Base-by-base conservation (phyloP, 2,888 invertebrate species). In the Nomada goodeniana region DNA sequence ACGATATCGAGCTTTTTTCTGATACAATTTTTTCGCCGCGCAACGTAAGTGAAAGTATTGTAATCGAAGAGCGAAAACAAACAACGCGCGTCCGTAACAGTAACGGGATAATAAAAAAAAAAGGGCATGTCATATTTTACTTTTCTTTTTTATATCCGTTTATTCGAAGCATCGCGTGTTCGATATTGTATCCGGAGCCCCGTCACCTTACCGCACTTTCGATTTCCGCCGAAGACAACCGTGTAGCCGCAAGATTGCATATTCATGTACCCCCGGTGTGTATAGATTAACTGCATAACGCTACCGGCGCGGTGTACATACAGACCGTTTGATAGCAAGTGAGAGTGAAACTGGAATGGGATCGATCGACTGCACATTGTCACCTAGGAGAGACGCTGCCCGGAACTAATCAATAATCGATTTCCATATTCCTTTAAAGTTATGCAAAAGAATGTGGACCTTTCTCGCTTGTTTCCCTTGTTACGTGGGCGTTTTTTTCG, bases 331-430 rank as follows among this genome's bases (percentile, higher is more conserved):
- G 80, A 86, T 80, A 78, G 81, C 74, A 65, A 84, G 80, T 53
- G 87, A 87, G 72, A 87, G 87, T 87, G 86, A 86, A 84, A 87
- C 80, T 74, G 84, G 86, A 86, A 87, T 84, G 82, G 78, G 86
- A 86, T 86, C 86, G 86, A 86, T 86, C 85, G 78, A 55, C 74
- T 76, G 60, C 55, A 76, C 80, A 86, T 76, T 80, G 86, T 85
- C 83, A 86, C 79, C 76, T 78, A 78, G 76, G 76, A 76, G 80
- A 85, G 80, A 70, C 72, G 78, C 20, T 77, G 67, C 65, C 64
- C 84, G 84, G 65, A 68, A 84, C 67, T 78, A 84, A 86, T 86
- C 78, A 73, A 78, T 86, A 84, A 80, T 78, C 85, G 67, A 86
- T 85, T 83, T 83, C 78, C 80, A 85, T 82, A 79, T 79, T 82